Evolutionary conservation across 2,113 vertebrate genomes (phyloP).

Genomic region (Fregata magnificens): DNA sequence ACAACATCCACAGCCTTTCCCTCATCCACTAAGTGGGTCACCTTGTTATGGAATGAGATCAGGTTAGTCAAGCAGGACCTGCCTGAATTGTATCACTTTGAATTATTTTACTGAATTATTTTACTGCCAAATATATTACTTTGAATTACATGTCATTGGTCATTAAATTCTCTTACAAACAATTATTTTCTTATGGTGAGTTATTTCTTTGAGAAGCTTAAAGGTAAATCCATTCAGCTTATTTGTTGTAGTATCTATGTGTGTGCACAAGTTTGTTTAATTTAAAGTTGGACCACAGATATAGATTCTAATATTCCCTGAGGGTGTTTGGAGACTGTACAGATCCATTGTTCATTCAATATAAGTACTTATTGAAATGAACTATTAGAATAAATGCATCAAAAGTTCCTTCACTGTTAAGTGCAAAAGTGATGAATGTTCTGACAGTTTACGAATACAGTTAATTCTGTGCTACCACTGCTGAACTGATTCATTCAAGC

Average conservation of each 20-base stretch:
- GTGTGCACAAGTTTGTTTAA: not conserved
- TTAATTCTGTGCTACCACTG: not conserved
- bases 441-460: not conserved
- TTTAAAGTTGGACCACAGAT: not conserved
- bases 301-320: not conserved
- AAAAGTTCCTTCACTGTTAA: not conserved
- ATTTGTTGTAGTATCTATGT: not conserved
- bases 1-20: no score
- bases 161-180: not conserved
- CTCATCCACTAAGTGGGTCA: no score
- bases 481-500: not conserved
- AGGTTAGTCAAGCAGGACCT: no score
- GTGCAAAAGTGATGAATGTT: not conserved
- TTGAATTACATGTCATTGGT: not conserved
- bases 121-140: not conserved
- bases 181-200: not conserved
- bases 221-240: not conserved
- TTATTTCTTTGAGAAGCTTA: not conserved
- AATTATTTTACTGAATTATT: no score
- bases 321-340: not conserved
- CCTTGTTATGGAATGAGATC: no score
- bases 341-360: not conserved
- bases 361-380: not conserved
- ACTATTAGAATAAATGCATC: conserved; percentile 1
- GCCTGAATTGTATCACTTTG: no score